Conservation (phyloP, 2,113 vertebrate genomes). For the Crotophaga sulcirostris region DNA sequence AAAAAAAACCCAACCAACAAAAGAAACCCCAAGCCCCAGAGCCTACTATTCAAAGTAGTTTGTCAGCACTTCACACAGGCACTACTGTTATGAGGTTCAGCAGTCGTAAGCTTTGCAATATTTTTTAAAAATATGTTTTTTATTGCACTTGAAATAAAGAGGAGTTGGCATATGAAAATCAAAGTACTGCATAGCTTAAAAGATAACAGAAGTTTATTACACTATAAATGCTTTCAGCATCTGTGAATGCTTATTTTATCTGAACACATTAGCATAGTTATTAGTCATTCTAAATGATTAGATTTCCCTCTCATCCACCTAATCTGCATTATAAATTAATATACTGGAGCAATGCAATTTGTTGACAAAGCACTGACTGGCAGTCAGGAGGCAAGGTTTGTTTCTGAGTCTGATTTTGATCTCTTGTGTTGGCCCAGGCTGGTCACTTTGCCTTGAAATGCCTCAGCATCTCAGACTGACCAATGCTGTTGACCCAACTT, state of each 20-base stretch:
- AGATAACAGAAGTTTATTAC: slow-evolving; percentile 60
- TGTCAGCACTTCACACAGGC: background rate
- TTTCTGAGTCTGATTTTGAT: background rate
- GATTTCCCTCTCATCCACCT: slow-evolving; percentile 34
- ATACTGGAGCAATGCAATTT: background rate
- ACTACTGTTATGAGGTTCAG: background rate
- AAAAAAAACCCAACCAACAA: background rate
- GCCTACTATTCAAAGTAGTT: fast-evolving
- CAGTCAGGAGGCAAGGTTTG: background rate
- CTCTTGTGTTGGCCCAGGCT: background rate
- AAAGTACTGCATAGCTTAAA: slow-evolving; percentile 16
- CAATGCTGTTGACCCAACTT: background rate
- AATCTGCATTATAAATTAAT: slow-evolving; percentile 62
- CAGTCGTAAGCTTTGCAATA: background rate
- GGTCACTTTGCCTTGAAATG: background rate
- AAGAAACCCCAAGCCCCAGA: background rate
- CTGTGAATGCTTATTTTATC: slow-evolving; percentile 59
- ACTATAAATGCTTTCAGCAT: slow-evolving; percentile 48
- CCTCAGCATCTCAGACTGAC: background rate
- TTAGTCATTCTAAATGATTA: slow-evolving; percentile 54
- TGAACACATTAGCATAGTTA: slow-evolving; percentile 65
- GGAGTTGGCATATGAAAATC: slow-evolving; percentile 29
- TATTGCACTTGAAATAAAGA: slow-evolving; percentile 42
- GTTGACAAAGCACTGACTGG: background rate
- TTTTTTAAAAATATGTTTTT: background rate